Base-by-base conservation (phyloP, 37 sponge, comb jelly and placozoan genomes). In the Halichondria panicea region DNA sequence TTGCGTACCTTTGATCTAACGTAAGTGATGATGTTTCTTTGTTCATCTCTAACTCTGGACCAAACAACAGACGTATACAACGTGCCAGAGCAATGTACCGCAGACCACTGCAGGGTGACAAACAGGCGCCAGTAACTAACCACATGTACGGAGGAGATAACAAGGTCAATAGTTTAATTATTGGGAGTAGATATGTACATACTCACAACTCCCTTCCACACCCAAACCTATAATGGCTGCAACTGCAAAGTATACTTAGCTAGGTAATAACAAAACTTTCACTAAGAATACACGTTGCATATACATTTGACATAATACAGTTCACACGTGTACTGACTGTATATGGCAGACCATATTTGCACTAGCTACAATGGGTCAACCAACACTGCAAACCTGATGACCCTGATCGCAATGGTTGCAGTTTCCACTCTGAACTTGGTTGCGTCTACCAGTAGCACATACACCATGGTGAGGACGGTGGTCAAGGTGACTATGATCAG, bases 41-140 rank as follows among this genome's bases (percentile, higher is more conserved):
- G 80, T 39, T 80, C 80, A 70, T 69, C 32, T 0, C 59, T 43
- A 0, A 70, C 31, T 27, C 59, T 69, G 33, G 50, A 36, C 80
- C 80, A 80, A 70, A 70, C n/a, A 80, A 54, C n/a, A 80, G 52
- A 34, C 80, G 64, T 4, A 80, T 40, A 30, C 70, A 22, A 41
- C 80, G 39, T 18, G 61, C 70, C 13, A 70, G 0, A 31, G 77
- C 25, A 12, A 84, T 32, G 27, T 74, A 58, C 0, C 80, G 80
- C 3, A 53, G 24, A 4, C 27, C 27, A n/a, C 78, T 77, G 53
- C 5, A 42, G 38, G 11, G 37, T 5, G 22, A 22, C 6, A 18
- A 45, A 25, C 6, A 28, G 9, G 24, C 22, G 34, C 15, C 8
- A n/a, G 9, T 38, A 9, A 66, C 40, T n/a, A 22, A 18, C n/a